Evolutionary conservation across 2,888 invertebrate genomes (phyloP), one percentile per base, ranked within the genome.

Genomic region (Acrobasis repandana): DNA sequence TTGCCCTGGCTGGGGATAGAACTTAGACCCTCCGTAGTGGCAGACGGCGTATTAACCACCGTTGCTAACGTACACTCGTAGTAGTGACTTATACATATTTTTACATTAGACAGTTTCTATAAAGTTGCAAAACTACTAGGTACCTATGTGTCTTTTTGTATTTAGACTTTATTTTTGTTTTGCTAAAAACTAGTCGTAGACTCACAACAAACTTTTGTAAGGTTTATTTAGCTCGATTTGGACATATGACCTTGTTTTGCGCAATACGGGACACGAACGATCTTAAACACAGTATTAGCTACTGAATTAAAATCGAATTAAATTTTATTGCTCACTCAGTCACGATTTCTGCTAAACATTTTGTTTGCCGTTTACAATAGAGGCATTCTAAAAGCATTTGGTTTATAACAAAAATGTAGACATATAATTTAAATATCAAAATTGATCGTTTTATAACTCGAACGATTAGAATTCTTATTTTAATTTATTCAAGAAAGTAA

Each of bases 261-360:
- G 68, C 69, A 72, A 76, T 76, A 67, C 70, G 73, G 74, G 71
- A 74, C 75, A 75, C 75, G 78, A 81, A 79, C 80, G 2, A 77
- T 74, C 73, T 75, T 73, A 80, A 75, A 85, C 83, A 78, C 82
- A 73, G 77, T 80, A 80, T 84, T 77, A 80, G 80, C 79, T 78
- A 79, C 79, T 74, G 78, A 71, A 79, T 82, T 83, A 75, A 74
- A 73, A 75, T 72, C 72, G 72, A 80, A 81, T 81, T 81, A 79
- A 72, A 73, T 82, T 86, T 87, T 84, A 87, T 86, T 80, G 80
- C 79, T 68, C 68, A 72, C 65, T 69, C 61, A 76, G 85, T 88
- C 86, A 88, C 87, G 88, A 86, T 74, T 76, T 79, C 80, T 79
- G 80, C 82, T 75, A 79, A 83, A 82, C 76, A 76, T 72, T 48